Base-by-base conservation (phyloP, 2,113 vertebrate species). In the Nipponia nippon region DNA sequence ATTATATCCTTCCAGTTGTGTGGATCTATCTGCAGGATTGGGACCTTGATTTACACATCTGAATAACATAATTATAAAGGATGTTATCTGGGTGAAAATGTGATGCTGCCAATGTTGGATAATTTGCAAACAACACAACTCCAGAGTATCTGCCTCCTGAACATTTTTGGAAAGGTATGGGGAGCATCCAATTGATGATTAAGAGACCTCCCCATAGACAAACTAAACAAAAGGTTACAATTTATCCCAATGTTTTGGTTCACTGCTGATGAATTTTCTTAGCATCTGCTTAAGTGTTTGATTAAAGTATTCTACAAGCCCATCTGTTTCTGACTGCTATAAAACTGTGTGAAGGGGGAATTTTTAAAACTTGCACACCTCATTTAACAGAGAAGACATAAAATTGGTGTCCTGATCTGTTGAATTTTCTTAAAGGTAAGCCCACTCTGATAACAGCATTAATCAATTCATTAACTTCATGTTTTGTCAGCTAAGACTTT, bases 261-360 rank as follows among this genome's bases (percentile, higher is more conserved):
- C 96, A 97, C 83, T 91, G 93, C 90, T 97, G 84, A 98, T 93
- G 89, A 97, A 97, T 97, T 97, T 96, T 96, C 96, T 92, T 94
- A 96, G 72, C 96, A 97, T 98, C 97, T 98, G 93, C 94, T 98
- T 97, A 96, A 93, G 62, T 97, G 79, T 97, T 97, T 98, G 97
- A 97, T 98, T 98, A 97, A 98, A 97, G 84, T 85, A 93, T 84
- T 97, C 92, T 52, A 87, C 92, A 90, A 95, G 72, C 53, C 96
- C 97, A 98, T 98, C 97, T 98, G 98, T 97, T 98, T 98, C 89
- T 67, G 93, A 61, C 73, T 97, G 95, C 96, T 98, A 97, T 9
- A 1, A 89, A 96, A 86, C 91, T 90, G 53, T 76, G 77, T 49
- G 69, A 97, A 91, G 55, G 75, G 76, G 79, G 87, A 87, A 96